phyloP scores from a whole-genome alignment of 2,888 invertebrate species.

The Sminthurides aquaticus region DNA sequence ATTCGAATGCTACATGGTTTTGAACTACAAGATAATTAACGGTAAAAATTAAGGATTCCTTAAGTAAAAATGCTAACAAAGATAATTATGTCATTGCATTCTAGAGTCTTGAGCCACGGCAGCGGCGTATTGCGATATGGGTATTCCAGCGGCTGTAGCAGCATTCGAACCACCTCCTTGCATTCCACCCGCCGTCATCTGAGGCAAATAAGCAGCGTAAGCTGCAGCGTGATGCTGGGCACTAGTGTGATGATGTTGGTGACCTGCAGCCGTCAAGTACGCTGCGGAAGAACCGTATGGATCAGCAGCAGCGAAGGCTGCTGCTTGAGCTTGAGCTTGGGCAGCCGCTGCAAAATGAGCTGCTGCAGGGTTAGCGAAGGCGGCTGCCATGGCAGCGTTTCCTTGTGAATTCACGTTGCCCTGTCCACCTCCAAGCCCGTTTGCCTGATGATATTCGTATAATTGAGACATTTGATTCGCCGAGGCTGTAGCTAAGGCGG shows the following conservation, averaged over 20 bases:
- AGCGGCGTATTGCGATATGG: conserved; percentile 28
- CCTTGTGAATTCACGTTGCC: conserved; percentile 13
- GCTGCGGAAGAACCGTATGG: conserved; percentile 22
- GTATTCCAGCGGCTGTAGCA: conserved; percentile 18
- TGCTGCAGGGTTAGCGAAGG: conserved; percentile 22
- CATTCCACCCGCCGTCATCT: conserved; percentile 16
- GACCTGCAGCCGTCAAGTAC: conserved; percentile 2
- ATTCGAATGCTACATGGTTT: too few relatives aligned
- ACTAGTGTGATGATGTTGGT: conserved; percentile 13
- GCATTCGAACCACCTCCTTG: conserved; percentile 14
- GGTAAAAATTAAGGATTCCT: background rate
- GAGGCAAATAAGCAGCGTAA: conserved; percentile 27
- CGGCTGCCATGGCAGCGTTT: conserved; percentile 14
- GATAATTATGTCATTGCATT: conserved; percentile 21
- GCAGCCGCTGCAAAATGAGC: conserved; percentile 31
- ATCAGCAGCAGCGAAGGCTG: conserved; percentile 34
- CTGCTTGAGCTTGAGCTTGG: background rate
- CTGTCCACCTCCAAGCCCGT: conserved; percentile 12
- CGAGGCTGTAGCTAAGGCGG: conserved; percentile 28
- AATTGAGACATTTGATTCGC: conserved; percentile 19
- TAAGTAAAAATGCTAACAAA: background rate
- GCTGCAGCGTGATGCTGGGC: conserved; percentile 22
- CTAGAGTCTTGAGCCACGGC: conserved; percentile 24
- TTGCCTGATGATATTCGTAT: conserved; percentile 25
- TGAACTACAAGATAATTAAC: too few relatives aligned